Percentiles rank a stretch among this genome's conserved stretches.
These are phyloP conservation scores for Tachina lurida DNA, from an alignment of 2,888 invertebrate species.

Conservation along the genomic window DNA sequence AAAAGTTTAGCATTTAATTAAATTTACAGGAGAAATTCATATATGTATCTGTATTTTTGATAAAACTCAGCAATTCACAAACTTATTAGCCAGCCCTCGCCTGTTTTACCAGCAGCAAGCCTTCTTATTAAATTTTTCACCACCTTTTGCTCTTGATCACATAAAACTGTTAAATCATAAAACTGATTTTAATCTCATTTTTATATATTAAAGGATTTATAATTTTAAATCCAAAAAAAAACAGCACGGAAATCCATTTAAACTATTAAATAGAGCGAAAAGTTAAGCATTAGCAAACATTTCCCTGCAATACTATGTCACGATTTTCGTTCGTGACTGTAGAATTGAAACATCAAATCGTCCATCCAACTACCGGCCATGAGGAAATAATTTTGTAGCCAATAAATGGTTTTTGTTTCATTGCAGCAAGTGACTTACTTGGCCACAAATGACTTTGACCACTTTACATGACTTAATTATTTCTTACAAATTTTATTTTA, in stretches of 20 bases:
- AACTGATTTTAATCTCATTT: not conserved
- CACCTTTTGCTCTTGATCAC: not conserved
- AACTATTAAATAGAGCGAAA: not conserved
- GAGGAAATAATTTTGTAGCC: constrained; percentile 1
- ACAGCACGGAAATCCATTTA: not conserved
- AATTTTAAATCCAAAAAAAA: not conserved
- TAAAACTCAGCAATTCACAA: too few relatives aligned
- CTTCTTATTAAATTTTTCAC: not conserved
- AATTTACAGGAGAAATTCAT: too few relatives aligned
- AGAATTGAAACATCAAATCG: not conserved
- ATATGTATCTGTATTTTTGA: too few relatives aligned
- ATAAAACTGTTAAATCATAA: constrained; percentile 2
- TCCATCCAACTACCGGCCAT: not conserved
- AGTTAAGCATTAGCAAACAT: constrained; percentile 8
- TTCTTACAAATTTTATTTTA: constrained; percentile 8
- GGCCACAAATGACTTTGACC: constrained; percentile 45
- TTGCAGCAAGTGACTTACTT: constrained; percentile 6
- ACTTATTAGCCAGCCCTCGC: too few relatives aligned
- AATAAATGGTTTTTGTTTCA: not conserved
- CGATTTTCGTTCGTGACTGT: constrained; percentile 52
- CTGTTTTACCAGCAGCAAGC: too few relatives aligned
- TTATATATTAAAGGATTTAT: constrained; percentile 15
- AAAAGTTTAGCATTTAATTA: too few relatives aligned
- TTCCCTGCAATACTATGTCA: constrained; percentile 34
- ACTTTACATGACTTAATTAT: constrained; percentile 34